A percentile compares a stretch with the other conserved stretches of the same genome.
Conservation (phyloP, 2,113 vertebrate species). For the Atherinomorus stipes region DNA sequence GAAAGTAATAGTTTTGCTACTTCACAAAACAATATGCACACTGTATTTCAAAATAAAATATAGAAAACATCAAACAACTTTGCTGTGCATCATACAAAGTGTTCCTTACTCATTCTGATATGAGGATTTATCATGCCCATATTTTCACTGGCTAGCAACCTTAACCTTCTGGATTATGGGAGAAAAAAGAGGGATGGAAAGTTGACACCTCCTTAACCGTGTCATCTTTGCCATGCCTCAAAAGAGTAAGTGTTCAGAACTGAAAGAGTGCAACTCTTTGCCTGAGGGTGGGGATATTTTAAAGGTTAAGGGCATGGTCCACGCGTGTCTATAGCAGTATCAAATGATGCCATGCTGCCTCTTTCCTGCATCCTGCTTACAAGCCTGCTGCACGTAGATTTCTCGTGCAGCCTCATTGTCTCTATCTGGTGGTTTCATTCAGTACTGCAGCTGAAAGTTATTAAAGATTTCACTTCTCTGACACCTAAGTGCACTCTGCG, state of each 20-base stretch:
- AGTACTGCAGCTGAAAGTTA: constrained; percentile 38
- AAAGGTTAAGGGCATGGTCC: constrained; percentile 2
- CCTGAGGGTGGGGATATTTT: not conserved
- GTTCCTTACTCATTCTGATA: too few relatives aligned
- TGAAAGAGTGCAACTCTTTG: not conserved
- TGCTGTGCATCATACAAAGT: too few relatives aligned
- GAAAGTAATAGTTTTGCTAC: too few relatives aligned
- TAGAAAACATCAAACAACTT: too few relatives aligned
- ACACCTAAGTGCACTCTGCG: constrained; percentile 12
- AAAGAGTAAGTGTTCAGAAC: not conserved
- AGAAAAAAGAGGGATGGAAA: too few relatives aligned
- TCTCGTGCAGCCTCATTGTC: constrained; percentile 25
- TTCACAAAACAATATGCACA: too few relatives aligned
- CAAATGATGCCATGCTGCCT: not conserved
- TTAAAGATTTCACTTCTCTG: constrained; percentile 5
- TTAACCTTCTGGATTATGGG: too few relatives aligned
- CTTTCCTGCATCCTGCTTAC: constrained; percentile 30
- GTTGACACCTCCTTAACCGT: too few relatives aligned
- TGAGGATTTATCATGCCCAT: too few relatives aligned
- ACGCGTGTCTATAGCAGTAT: constrained; percentile 2
- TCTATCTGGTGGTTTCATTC: constrained; percentile 57
- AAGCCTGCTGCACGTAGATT: not conserved
- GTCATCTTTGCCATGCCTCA: too few relatives aligned
- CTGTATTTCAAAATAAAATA: too few relatives aligned
- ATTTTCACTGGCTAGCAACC: too few relatives aligned